Base-by-base conservation (phyloP, 2,797 vertebrate species). In the Bryconaethiops microstoma region DNA sequence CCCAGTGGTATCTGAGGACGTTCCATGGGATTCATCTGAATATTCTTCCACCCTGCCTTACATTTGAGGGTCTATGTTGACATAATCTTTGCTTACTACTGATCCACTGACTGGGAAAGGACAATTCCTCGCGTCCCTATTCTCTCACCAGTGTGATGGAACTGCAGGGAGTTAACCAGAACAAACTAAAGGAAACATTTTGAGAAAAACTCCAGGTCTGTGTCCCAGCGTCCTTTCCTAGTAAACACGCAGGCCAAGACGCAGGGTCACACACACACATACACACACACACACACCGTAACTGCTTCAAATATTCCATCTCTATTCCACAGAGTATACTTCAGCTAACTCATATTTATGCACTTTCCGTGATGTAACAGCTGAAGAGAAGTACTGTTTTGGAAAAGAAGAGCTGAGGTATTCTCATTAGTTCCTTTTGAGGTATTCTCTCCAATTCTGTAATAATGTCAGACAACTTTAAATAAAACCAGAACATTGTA, bases 101-200 rank as follows among this genome's bases (percentile, higher is more conserved):
- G 16, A 62, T 54, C 74, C n/a, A 35, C 57, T 57, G 16, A 29
- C 60, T 82, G 50, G 76, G 70, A 76, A 78, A 52, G 72, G 78
- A 76, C 64, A 68, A 54, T 72, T 50, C 64, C 76, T 74, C 76
- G 64, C 80, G 78, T 80, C 83, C 48, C 19, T 7, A 67, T 55
- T 86, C 76, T 73, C 54, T 70, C 65, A 39, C 86, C 81, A 75
- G 79, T 75, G 21, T 16, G 74, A 72, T 76, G 64, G 68, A 77
- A 78, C 83, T 62, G 39, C 54, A 80, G 88, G 86, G 72, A 65
- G 62, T 84, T 82, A 81, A 70, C 83, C 48, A 75, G 83, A 86
- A 87, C 81, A 85, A 90, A 91, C 88, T 86, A 88, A 83, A 91
- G 89, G 90, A 92, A 94, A 92, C 92, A 92, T 90, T 88, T 92